Conservation (phyloP, 2,113 vertebrate species). For the Dryoscopus gambensis region DNA sequence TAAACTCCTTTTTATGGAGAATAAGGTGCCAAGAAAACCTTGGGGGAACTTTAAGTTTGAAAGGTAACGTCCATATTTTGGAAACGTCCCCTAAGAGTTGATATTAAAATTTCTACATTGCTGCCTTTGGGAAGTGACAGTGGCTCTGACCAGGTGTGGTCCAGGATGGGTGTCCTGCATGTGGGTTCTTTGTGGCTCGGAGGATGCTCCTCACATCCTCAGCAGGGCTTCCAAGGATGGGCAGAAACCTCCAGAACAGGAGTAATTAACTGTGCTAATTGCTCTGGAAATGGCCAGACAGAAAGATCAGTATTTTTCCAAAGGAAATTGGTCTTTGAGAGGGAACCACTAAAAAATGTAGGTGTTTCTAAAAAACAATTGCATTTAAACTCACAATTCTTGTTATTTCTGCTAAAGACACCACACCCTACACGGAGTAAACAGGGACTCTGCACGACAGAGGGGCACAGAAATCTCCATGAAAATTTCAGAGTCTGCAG, state of each 20-base stretch:
- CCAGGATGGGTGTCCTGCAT: background rate
- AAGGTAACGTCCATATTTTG: accelerated
- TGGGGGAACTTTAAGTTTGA: background rate
- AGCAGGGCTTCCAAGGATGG: background rate
- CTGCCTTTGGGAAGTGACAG: background rate
- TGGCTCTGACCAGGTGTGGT: background rate
- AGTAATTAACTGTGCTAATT: background rate
- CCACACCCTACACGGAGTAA: background rate
- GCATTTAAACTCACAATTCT: background rate
- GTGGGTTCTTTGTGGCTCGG: background rate
- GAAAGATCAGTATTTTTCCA: background rate
- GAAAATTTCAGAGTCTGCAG: background rate
- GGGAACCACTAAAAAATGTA: background rate
- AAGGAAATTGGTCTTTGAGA: background rate
- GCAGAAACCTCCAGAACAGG: background rate
- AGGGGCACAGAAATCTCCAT: background rate
- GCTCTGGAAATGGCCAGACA: background rate
- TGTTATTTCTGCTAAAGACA: background rate
- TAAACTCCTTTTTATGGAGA: background rate
- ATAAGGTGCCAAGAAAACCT: background rate
- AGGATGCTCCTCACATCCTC: background rate
- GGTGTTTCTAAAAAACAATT: background rate
- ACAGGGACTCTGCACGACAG: background rate
- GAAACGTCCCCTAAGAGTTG: background rate
- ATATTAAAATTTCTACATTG: background rate